These are phyloP conservation scores for Cichladusa arquata DNA, from an alignment of 2,113 vertebrate species.

Conservation along the genomic window DNA sequence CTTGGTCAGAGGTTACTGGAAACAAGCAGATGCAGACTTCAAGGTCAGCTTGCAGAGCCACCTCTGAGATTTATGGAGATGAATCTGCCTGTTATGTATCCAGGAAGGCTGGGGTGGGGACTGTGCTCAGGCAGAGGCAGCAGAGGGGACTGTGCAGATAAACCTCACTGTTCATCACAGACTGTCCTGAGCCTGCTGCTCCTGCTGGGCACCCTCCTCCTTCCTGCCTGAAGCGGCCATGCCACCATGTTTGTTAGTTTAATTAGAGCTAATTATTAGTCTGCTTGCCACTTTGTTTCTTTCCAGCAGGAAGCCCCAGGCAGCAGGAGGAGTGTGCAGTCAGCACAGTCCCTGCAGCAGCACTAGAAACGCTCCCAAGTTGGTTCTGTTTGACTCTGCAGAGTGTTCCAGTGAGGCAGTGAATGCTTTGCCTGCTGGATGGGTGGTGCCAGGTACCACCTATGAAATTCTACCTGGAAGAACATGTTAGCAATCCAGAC, in stretches of 20 bases:
- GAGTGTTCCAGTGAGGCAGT: neutral
- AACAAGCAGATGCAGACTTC: neutral
- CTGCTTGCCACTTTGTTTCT: neutral
- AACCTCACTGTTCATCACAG: rapidly evolving
- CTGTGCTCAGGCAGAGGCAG: neutral
- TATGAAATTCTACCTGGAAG: neutral
- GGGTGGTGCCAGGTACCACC: neutral
- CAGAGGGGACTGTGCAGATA: neutral
- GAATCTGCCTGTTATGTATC: neutral
- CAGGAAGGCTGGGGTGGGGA: neutral
- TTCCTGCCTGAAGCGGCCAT: neutral
- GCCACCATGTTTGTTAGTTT: rapidly evolving
- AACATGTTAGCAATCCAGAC: neutral
- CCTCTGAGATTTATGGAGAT: neutral
- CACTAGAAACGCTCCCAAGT: neutral
- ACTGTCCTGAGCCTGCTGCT: neutral
- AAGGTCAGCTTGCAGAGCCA: neutral
- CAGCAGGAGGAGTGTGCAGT: rapidly evolving
- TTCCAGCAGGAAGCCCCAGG: rapidly evolving
- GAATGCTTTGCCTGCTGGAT: neutral
- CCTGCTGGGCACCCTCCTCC: neutral
- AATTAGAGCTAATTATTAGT: neutral
- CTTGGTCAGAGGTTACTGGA: neutral
- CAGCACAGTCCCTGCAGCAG: neutral
- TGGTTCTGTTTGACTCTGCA: neutral